phyloP scores from a whole-genome alignment of 1,140 invertebrate genomes.

The Pogonomyrmex barbatus region DNA sequence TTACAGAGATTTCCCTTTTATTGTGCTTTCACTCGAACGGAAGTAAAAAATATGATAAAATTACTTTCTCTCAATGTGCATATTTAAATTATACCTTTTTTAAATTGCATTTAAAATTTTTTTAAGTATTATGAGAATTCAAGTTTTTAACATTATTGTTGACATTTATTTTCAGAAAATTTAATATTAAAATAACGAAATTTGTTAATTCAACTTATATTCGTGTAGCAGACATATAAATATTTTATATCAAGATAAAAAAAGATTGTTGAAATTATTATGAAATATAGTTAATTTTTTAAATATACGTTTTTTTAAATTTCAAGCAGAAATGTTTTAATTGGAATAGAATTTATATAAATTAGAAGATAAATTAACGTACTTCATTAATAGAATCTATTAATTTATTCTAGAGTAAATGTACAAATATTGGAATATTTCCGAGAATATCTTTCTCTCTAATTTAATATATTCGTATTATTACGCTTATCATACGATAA shows the following conservation, averaged over 20 bases:
- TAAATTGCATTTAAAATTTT: background rate
- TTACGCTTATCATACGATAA: constrained; percentile 14
- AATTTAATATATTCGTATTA: background rate
- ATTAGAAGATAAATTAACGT: no score
- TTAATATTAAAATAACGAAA: constrained; percentile 2
- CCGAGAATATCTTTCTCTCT: background rate
- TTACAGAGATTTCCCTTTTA: background rate
- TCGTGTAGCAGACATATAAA: background rate
- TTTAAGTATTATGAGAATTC: background rate
- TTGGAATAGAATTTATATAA: background rate
- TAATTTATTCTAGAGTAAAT: background rate
- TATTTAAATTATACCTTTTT: constrained; percentile 7
- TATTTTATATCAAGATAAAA: background rate
- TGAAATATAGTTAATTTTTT: background rate
- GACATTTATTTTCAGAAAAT: background rate
- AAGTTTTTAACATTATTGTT: background rate
- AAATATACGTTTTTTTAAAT: background rate
- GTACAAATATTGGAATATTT: background rate
- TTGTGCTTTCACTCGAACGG: background rate
- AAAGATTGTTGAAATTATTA: background rate
- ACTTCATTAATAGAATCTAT: no score
- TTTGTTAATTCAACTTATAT: constrained; percentile 11
- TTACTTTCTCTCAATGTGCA: background rate
- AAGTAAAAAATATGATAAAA: constrained; percentile 11
- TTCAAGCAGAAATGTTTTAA: background rate